phyloP scores from a whole-genome alignment of 2,888 invertebrate genomes.

The Drosophila siamana region DNA sequence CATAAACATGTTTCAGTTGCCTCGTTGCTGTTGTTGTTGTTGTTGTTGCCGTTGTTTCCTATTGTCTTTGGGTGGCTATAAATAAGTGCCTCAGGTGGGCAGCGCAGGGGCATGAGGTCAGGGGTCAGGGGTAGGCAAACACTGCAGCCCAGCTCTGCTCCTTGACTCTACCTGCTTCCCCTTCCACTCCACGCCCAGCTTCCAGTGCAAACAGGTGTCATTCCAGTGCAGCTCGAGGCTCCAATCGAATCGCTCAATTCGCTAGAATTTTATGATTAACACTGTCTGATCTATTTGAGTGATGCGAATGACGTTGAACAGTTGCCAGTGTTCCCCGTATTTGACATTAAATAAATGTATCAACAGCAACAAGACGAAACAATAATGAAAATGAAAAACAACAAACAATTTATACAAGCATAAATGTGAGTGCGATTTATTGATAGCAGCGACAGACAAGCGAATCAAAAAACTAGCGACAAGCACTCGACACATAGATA shows the following conservation, averaged over 20 bases:
- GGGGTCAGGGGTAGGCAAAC: conserved; percentile 21
- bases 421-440: conserved; percentile 10
- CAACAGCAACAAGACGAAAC: conserved; percentile 10
- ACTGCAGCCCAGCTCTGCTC: conserved; percentile 1
- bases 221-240: not conserved
- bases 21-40: conserved; percentile 7
- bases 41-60: conserved; percentile 5
- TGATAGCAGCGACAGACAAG: conserved; percentile 3
- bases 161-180: not conserved
- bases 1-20: conserved; percentile 39
- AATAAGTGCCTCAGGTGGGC: conserved; percentile 25
- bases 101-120: not conserved
- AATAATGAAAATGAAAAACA: conserved; percentile 6
- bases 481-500: not conserved
- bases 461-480: not conserved
- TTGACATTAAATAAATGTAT: not conserved
- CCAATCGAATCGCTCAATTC: conserved; percentile 2
- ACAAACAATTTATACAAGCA: not conserved
- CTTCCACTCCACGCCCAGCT: not conserved
- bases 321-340: not conserved
- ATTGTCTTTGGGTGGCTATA: conserved; percentile 39
- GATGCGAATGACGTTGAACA: conserved; percentile 6
- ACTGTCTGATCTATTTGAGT: conserved; percentile 11
- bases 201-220: conserved; percentile 10
- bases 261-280: not conserved